Evolutionary conservation across 2,888 invertebrate genomes (phyloP), one percentile per base, ranked within the genome.

Genomic region (Cheilosia scutellata): DNA sequence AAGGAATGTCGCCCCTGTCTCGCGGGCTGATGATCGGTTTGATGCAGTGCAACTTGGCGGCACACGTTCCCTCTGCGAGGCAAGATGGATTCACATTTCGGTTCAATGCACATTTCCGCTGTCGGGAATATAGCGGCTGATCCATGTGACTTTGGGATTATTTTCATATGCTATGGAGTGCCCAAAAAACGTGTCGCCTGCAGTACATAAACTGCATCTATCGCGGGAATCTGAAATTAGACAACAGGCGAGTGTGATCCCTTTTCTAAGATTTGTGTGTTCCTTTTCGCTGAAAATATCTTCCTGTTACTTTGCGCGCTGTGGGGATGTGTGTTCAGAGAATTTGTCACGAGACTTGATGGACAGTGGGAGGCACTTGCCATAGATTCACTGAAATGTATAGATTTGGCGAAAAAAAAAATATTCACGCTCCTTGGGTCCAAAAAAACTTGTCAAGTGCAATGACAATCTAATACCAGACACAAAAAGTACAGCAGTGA

Each of bases 71-170:
- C 55, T 42, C 5, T 42, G 16, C 16, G 16, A 16, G 44, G 16
- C 16, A 51, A 62, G 42, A 40, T 42, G 47, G 42, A 70, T 70
- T 6, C 47, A 47, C 16, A 60, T 72, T 78, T 74, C 44, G 63
- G 74, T 84, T 78, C 51, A 79, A 65, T 79, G 63, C 51, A 79
- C 74, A 84, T 83, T 79, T 79, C 83, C 79, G 77, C 66, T 78
- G 77, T 55, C 33, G 65, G 65, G 49, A 71, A 29, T 13, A 27
- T 16, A 27, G 33, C 16, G 47, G 63, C 11, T 44, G 47, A 44
- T 76, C 60, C 44, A 44, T 16, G 25, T 51, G 47, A 5, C 11
- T 44, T 25, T 29, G 57, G 25, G 53, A 68, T 74, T 80, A 80
- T 80, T 80, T 80, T 47, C 58, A 60, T 74, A 25, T 66, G 51